Evolutionary conservation across 2,797 vertebrate genomes (phyloP).

Genomic region (Glossophaga mutica): DNA sequence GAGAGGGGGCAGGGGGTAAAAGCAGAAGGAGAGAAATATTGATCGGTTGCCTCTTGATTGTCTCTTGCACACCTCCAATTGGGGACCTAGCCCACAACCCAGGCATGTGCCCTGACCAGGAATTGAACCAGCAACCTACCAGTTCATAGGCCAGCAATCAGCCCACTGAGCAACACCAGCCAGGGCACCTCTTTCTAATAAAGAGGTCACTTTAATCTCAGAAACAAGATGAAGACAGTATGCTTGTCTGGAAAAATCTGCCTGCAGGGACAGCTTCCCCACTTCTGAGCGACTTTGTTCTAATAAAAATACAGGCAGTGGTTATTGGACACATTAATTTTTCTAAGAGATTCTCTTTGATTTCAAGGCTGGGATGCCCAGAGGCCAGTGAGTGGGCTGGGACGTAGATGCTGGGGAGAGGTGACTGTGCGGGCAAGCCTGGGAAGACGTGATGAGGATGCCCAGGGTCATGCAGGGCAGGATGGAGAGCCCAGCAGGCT

Average conservation of each 20-base stretch:
- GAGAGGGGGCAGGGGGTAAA: neutral
- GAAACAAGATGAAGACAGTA: neutral
- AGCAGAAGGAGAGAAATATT: neutral
- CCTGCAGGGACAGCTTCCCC: neutral
- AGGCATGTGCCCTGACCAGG: neutral
- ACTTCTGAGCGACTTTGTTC: neutral
- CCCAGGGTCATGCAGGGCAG: neutral
- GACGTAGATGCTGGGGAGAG: neutral
- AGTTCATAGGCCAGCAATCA: neutral
- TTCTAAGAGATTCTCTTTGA: neutral
- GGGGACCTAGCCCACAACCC: neutral
- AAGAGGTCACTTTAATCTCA: neutral
- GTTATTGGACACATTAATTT: constrained; percentile 27
- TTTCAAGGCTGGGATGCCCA: neutral
- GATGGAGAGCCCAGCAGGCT: neutral
- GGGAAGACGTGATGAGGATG: neutral
- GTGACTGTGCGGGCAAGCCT: neutral
- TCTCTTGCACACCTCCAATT: neutral
- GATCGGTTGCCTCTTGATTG: neutral
- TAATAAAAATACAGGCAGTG: neutral
- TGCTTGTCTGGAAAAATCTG: neutral
- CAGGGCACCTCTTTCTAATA: neutral
- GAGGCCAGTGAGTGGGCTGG: neutral
- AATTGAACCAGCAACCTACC: neutral
- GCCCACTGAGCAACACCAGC: neutral